Evolutionary conservation across 1,140 invertebrate species (phyloP).

Genomic region (Caenorhabditis brenneri): DNA sequence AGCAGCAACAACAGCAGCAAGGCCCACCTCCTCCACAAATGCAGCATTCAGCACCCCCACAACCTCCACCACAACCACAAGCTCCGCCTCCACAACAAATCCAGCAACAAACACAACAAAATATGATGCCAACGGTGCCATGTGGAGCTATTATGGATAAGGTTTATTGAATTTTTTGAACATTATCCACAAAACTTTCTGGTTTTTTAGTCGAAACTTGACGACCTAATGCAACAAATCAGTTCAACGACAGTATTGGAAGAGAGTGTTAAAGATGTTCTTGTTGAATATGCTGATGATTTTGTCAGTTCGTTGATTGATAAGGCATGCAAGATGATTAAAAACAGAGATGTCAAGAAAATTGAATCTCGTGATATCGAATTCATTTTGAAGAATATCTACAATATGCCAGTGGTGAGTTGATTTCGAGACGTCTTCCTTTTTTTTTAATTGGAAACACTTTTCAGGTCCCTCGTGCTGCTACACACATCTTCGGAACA

Average conservation of each 20-base stretch:
- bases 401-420: constrained; percentile 46
- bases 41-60: background rate
- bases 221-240: constrained; percentile 42
- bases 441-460: background rate
- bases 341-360: constrained; percentile 20
- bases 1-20: constrained; percentile 7
- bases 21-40: background rate
- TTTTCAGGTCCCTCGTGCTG: constrained; percentile 41
- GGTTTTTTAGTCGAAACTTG: constrained; percentile 27
- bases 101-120: background rate
- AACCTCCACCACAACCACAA: background rate
- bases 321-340: constrained; percentile 44
- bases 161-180: no score
- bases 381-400: constrained; percentile 36
- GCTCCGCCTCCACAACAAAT: background rate
- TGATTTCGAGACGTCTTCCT: background rate
- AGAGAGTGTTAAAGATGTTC: constrained; percentile 41
- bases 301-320: constrained; percentile 31
- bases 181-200: no score
- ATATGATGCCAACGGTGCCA: background rate
- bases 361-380: constrained; percentile 44
- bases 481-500: constrained; percentile 26
- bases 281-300: constrained; percentile 47
- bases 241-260: constrained; percentile 15
- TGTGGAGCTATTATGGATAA: constrained; percentile 20